Conservation (phyloP, 2,797 vertebrate species). For the Gambelia wislizenii region DNA sequence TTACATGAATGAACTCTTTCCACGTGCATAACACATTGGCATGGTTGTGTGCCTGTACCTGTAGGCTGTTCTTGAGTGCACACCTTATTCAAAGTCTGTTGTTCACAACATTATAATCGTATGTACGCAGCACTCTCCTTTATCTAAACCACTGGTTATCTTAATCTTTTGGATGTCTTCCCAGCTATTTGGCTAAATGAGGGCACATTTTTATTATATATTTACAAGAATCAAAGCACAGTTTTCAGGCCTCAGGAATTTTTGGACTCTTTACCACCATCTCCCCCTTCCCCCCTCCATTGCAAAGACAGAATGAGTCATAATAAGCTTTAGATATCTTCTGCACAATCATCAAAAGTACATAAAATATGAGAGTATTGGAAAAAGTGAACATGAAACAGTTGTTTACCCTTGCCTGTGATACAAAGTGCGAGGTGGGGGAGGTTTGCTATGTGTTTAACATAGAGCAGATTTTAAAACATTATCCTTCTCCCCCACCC, state of each 20-base stretch:
- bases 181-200: constrained; percentile 39
- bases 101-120: constrained; percentile 12
- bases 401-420: constrained; percentile 37
- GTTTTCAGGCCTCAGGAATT: constrained; percentile 30
- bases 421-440: background rate
- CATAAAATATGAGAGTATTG: constrained; percentile 19
- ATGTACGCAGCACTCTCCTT: constrained; percentile 25
- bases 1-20: background rate
- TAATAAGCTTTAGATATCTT: constrained; percentile 13
- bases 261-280: constrained; percentile 31
- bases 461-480: background rate
- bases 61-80: constrained; percentile 1
- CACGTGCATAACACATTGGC: background rate
- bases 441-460: background rate
- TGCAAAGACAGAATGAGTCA: background rate
- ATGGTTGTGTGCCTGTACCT: background rate
- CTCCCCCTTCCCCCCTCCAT: background rate
- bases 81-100: background rate
- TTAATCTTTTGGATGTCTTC: constrained; percentile 49
- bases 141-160: constrained; percentile 43
- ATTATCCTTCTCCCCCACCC: background rate
- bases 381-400: constrained; percentile 37
- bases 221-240: constrained; percentile 9
- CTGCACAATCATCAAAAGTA: constrained; percentile 38
- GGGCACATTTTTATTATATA: constrained; percentile 41